Evolutionary conservation across 2,888 invertebrate genomes (phyloP), one percentile per base, ranked within the genome.

Genomic region (Drosophila cognata): DNA sequence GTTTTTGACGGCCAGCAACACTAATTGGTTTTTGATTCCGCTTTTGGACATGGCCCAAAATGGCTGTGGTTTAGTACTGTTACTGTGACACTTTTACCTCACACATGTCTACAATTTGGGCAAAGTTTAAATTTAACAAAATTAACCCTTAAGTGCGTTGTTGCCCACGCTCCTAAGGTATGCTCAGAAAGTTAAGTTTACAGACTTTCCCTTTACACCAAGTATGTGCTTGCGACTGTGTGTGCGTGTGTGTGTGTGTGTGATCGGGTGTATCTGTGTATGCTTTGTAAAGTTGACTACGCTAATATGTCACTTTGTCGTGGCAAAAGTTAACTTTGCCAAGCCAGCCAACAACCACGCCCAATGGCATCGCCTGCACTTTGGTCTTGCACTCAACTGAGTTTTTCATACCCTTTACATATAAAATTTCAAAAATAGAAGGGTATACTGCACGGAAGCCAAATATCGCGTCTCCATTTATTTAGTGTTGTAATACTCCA

Each of bases 241-340:
- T 11, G 11, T 51, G n/a, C 8, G n/a, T 18, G 28, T 53, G 41
- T 48, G 21, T 36, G 33, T 46, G 36, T 43, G 28, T 36, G 55
- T 52, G 57, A 56, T 29, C 46, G 41, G 46, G 51, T 51, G 57
- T 38, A 41, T 66, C 48, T 58, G 38, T 69, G 59, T 64, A 31
- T 68, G 71, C 73, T 84, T 87, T 89, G 89, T 77, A 79, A 86
- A 86, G 85, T 86, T 88, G 85, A 88, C 86, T 86, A 86, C 85
- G 85, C 85, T 86, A 86, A 86, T 86, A 86, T 86, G 85, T 86
- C 85, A 86, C 85, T 86, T 86, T 86, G 85, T 86, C 89, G 85
- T 88, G 90, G 85, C 76, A 82, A 86, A 86, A 89, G 85, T 89
- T 81, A 89, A 88, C 90, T 88, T 83, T 88, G 74, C 78, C 73